Conservation (phyloP, 2,888 invertebrate species). For the Tipula unca region DNA sequence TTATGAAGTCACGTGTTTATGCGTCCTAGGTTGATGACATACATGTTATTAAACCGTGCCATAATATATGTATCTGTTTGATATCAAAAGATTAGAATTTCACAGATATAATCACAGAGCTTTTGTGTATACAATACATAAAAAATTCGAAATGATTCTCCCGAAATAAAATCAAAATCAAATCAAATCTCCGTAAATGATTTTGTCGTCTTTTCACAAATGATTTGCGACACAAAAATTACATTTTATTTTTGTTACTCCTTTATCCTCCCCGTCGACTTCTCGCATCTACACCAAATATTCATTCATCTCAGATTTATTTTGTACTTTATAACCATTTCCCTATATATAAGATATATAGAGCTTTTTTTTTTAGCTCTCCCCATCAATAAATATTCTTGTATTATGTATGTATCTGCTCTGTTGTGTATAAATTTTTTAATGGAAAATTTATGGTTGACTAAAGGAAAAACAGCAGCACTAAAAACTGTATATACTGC, state of each 20-base stretch:
- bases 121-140: neutral
- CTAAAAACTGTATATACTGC: neutral
- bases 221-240: neutral
- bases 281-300: neutral
- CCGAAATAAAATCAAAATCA: neutral
- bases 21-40: too few species aligned
- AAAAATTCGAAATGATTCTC: neutral
- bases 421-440: neutral
- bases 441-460: slow-evolving; percentile 14
- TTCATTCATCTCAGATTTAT: neutral
- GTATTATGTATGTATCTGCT: neutral
- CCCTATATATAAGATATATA: neutral
- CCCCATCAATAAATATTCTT: neutral
- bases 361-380: neutral
- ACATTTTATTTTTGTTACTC: neutral
- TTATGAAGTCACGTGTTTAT: too few species aligned
- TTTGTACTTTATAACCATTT: neutral
- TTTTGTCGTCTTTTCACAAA: neutral
- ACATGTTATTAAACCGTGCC: too few species aligned
- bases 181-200: neutral
- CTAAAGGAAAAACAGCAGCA: neutral
- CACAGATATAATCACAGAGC: neutral
- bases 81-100: neutral
- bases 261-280: neutral
- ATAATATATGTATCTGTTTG: neutral